phyloP scores from a whole-genome alignment of 2,797 vertebrate genomes.

The Oreochromis grahami region DNA sequence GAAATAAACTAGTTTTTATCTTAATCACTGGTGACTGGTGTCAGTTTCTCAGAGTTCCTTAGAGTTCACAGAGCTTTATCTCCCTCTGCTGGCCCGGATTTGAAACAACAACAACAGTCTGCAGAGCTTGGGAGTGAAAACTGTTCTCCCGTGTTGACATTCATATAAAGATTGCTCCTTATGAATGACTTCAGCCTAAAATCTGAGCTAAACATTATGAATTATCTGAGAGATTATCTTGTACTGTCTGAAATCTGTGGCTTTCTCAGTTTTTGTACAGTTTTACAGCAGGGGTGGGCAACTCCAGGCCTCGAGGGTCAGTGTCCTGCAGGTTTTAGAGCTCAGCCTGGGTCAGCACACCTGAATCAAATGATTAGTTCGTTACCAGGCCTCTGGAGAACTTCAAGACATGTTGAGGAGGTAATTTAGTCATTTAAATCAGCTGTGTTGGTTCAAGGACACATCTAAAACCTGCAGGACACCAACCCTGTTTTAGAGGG shows the following conservation, averaged over 20 bases:
- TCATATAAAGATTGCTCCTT: neutral
- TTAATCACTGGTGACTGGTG: neutral
- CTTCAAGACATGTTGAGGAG: too few relatives aligned
- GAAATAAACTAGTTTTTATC: conserved; percentile 18
- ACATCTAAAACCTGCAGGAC: too few relatives aligned
- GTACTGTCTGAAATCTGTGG: neutral
- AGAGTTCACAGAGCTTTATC: neutral
- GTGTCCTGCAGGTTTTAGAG: too few relatives aligned
- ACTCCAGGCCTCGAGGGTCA: too few relatives aligned
- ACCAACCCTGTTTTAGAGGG: too few relatives aligned
- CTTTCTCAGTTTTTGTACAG: neutral
- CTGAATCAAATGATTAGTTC: too few relatives aligned
- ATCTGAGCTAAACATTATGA: neutral
- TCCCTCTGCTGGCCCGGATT: conserved; percentile 8
- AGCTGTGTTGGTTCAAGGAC: too few relatives aligned
- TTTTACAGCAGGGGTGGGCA: neutral
- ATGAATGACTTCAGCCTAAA: neutral
- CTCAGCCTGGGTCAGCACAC: too few relatives aligned
- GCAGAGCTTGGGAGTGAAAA: neutral
- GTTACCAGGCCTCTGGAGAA: too few relatives aligned
- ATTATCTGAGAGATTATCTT: neutral
- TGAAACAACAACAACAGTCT: neutral
- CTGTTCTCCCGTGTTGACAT: neutral
- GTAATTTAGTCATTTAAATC: too few relatives aligned
- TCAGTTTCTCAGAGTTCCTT: neutral